These are phyloP conservation scores for Monoplex corrugatus DNA, from an alignment of 2,888 invertebrate species.

Conservation along the genomic window DNA sequence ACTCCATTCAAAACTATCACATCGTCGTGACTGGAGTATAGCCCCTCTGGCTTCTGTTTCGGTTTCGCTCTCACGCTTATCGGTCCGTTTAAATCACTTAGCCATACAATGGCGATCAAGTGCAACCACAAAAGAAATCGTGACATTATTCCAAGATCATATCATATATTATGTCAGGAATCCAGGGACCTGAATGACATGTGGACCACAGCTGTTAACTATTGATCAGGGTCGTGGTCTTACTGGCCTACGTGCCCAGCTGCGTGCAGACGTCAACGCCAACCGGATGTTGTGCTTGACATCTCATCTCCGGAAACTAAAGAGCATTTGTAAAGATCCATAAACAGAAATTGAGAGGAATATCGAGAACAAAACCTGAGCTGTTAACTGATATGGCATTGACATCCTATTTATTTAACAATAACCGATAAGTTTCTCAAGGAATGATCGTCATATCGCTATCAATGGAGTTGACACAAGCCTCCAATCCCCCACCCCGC, in stretches of 20 bases:
- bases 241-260: not conserved
- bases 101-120: constrained; percentile 2
- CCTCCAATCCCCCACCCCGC: too few relatives aligned
- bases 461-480: too few relatives aligned
- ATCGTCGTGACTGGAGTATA: constrained; percentile 59
- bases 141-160: not conserved
- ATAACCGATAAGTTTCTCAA: too few relatives aligned
- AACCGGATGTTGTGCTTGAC: not conserved
- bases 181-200: not conserved
- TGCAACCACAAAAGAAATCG: not conserved
- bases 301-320: not conserved
- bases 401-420: too few relatives aligned
- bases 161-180: not conserved
- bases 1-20: constrained; percentile 64
- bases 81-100: not conserved
- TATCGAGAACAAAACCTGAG: too few relatives aligned
- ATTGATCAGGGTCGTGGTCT: not conserved
- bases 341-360: too few relatives aligned
- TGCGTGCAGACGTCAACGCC: constrained; percentile 24
- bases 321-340: not conserved
- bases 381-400: too few relatives aligned
- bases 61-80: not conserved
- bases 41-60: constrained; percentile 46
- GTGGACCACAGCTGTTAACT: not conserved
- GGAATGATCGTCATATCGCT: too few relatives aligned